Percentiles rank a stretch among this genome's conserved stretches.
Conservation (phyloP, 2,797 vertebrate species). For the Cyclura pinguis region DNA sequence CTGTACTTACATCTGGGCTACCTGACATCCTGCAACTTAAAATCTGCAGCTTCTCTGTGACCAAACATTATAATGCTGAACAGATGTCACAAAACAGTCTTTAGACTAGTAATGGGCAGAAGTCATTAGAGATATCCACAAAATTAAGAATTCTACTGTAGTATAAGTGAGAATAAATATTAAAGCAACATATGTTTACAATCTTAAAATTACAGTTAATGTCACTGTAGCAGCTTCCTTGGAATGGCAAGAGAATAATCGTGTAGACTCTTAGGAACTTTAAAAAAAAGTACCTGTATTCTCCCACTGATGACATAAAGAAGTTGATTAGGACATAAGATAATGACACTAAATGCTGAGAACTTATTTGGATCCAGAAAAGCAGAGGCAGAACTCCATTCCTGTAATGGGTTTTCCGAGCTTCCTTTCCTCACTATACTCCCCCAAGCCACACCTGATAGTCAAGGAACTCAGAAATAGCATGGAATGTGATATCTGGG, state of each 20-base stretch:
- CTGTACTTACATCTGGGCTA: neutral
- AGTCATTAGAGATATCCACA: neutral
- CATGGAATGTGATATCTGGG: neutral
- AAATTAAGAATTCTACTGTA: neutral
- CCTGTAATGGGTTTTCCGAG: neutral
- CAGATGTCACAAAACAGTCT: neutral
- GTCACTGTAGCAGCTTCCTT: constrained; percentile 13
- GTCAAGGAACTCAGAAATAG: neutral
- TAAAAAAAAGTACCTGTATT: neutral
- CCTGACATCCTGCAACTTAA: neutral
- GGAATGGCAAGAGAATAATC: neutral
- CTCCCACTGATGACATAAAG: neutral
- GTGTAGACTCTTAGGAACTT: constrained; percentile 6
- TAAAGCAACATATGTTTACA: constrained; percentile 4
- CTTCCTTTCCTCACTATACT: neutral
- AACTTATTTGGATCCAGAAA: neutral
- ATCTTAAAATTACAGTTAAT: neutral
- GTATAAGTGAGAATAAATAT: neutral
- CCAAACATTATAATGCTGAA: neutral
- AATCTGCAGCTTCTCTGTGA: neutral
- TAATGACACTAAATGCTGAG: neutral
- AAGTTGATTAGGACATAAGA: neutral
- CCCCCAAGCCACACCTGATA: neutral
- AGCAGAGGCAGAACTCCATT: neutral
- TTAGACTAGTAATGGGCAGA: neutral